Evolutionary conservation across 2,888 invertebrate genomes (phyloP), one percentile per base, ranked within the genome.

Genomic region (Schrankia costaestrigalis): DNA sequence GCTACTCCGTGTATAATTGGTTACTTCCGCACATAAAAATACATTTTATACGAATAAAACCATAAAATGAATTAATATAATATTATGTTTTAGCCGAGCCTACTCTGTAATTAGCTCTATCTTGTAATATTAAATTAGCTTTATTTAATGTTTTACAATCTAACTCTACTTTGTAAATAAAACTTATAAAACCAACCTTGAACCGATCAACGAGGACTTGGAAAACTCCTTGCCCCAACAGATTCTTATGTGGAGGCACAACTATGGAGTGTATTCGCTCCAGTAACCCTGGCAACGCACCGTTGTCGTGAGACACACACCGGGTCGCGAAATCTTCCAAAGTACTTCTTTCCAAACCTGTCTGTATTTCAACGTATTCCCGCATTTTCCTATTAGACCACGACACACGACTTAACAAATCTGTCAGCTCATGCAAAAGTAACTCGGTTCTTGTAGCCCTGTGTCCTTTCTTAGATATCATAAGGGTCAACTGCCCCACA

Each of bases 291-390:
- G 91, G 90, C 33, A 94, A 79, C 2, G 93, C 92, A 25, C 90
- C 83, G 0, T 90, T 78, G 55, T 90, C 90, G 53, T 92, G 93
- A 0, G 93, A 91, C 1, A 94, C 91, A 23, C 92, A 91, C 78
- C 90, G 90, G 47, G 84, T 86, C 0, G 94, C 93, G 63, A 94
- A 95, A 60, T 91, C 90, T 61, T 93, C 86, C 46, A 95, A 63
- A 3, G 95, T 95, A 39, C 84, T 82, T 45, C 81, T 69, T 66
- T 94, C 93, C 48, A 91, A 77, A 37, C 83, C 83, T 17, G 84
- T 72, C 46, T 88, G 84, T 27, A 88, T 60, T 1, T 78, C 69
- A 32, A 90, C 86, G 62, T 92, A 91, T 31, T 87, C 86, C 41
- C 88, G 67, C 90, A 93, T 92, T 57, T 89, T 82, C 14, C 84